Percentiles rank a stretch among this genome's conserved stretches.
Evolutionary conservation across 2,797 vertebrate species (phyloP).

Genomic region (Artibeus lituratus): DNA sequence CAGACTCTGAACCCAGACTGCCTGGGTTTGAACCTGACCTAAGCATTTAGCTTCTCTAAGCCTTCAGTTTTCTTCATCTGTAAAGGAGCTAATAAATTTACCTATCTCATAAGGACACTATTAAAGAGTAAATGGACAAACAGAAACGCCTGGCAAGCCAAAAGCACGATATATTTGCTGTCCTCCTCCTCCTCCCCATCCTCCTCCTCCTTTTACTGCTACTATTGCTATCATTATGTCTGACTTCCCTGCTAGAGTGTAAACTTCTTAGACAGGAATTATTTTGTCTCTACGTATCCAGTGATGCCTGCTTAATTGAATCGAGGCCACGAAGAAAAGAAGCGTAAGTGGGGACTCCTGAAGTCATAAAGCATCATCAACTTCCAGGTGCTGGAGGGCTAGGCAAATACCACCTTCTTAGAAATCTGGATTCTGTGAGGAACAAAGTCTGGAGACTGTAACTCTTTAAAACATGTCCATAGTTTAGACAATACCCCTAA

Average conservation of each 20-base stretch:
- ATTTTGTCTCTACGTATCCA: background rate
- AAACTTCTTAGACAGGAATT: constrained; percentile 2
- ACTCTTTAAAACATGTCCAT: background rate
- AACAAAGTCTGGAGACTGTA: background rate
- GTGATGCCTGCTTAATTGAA: background rate
- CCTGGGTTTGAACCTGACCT: background rate
- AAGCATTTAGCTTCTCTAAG: background rate
- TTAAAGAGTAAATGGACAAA: background rate
- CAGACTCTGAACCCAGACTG: background rate
- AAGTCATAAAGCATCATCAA: background rate
- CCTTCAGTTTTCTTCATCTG: constrained; percentile 13
- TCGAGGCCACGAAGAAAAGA: background rate
- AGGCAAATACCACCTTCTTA: background rate
- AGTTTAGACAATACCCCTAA: constrained; percentile 15
- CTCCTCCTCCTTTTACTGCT: too few species aligned
- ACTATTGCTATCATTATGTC: background rate
- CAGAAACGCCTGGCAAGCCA: background rate
- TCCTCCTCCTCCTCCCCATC: background rate
- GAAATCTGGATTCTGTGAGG: background rate
- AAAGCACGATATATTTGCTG: background rate
- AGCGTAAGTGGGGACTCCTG: background rate
- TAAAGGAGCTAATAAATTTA: background rate
- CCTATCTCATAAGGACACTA: background rate
- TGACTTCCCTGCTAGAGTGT: background rate
- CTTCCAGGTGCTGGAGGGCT: background rate